Conservation (phyloP, 2,888 invertebrate genomes). For the Tetanocera ferruginea region DNA sequence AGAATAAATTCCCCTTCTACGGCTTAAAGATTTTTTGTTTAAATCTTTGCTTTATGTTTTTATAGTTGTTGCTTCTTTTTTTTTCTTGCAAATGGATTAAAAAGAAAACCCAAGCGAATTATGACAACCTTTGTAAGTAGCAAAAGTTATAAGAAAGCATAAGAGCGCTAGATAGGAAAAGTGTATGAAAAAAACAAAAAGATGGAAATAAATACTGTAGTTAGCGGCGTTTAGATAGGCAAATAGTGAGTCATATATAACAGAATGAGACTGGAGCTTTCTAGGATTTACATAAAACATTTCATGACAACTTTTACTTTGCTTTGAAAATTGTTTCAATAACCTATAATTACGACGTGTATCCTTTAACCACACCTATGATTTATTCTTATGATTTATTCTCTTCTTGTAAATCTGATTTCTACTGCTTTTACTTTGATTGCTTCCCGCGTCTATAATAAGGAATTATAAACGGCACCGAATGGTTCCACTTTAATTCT, state of each 20-base stretch:
- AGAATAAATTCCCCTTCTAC: background rate
- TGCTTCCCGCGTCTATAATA: background rate
- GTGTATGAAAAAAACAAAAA: background rate
- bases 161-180: background rate
- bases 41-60: background rate
- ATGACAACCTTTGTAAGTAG: slow-evolving; percentile 32
- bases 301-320: slow-evolving; percentile 8
- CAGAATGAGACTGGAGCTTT: background rate
- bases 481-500: slow-evolving; percentile 32
- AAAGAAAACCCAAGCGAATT: slow-evolving; percentile 32
- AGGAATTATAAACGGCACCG: slow-evolving; percentile 1
- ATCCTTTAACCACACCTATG: background rate
- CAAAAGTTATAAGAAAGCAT: background rate
- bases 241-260: background rate
- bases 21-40: background rate
- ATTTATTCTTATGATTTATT: background rate
- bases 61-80: slow-evolving; percentile 16
- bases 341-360: slow-evolving; percentile 7
- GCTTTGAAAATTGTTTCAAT: slow-evolving; percentile 7
- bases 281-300: background rate
- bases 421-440: background rate
- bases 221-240: background rate
- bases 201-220: background rate
- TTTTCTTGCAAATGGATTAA: slow-evolving; percentile 3
- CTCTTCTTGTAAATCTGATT: background rate